Evolutionary conservation across 2,888 invertebrate genomes (phyloP), one percentile per base, ranked within the genome.

Genomic region (Andricus quercusramuli): DNA sequence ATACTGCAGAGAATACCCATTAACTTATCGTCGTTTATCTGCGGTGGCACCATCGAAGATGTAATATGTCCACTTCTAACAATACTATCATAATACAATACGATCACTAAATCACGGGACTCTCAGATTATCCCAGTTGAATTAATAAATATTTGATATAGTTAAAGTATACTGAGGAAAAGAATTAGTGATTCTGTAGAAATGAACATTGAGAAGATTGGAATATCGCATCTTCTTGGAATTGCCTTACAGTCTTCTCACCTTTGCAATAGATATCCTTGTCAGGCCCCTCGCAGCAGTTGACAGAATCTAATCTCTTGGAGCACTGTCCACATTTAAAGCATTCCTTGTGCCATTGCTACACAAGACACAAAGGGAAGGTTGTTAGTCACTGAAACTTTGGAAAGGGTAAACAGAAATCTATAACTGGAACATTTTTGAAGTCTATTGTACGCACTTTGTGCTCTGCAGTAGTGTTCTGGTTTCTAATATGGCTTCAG

Each of bases 201-300:
- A 9, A 25, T 22, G 29, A 70, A 74, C 9, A 67, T 41, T 44
- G 13, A 41, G n/a, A 13, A 29, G 11, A 32, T 78, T 59, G 82
- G 81, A 83, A 82, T 84, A 82, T 84, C 83, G 68, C 67, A 51
- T 78, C 32, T 77, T 74, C 78, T 78, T 79, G 67, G 76, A 81
- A 81, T 82, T 79, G 80, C 82, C 79, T 70, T 78, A 77, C 79
- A 62, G 81, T 80, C 81, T 82, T 82, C 92, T 92, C 95, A 97
- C 98, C 97, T 96, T 97, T 98, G 95, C 99, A 99, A 94, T 98
- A 99, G 94, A 98, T 97, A 93, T 98, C 97, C 95, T 97, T 97
- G 93, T 98, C 98, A 90, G 98, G 97, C 91, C 97, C 98, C 94
- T 98, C 98, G 94, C 97, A 97, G 94, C 97, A 97, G 94, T 96